A percentile compares a stretch with the other conserved stretches of the same genome.
phyloP scores from a whole-genome alignment of 2,113 vertebrate species.

The Mixornis gularis region DNA sequence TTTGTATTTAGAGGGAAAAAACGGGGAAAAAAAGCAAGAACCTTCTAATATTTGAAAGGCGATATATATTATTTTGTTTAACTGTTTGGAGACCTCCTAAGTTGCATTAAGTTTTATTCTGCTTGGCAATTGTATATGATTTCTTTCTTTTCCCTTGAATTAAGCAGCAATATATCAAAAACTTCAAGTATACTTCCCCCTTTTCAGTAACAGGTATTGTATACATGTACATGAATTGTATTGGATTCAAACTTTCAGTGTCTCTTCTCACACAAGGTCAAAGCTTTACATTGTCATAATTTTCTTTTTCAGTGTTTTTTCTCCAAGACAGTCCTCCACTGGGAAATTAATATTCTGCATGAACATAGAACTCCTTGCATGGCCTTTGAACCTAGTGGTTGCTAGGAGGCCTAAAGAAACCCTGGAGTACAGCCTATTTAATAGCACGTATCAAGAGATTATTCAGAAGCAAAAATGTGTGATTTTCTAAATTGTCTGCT shows the following conservation, averaged over 20 bases:
- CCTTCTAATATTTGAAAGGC: neutral
- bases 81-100: neutral
- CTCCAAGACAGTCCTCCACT: conserved; percentile 12
- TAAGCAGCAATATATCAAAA: conserved; percentile 5
- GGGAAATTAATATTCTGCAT: conserved; percentile 67
- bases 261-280: neutral
- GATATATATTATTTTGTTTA: neutral
- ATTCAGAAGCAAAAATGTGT: conserved; percentile 45
- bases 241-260: neutral
- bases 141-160: conserved; percentile 2
- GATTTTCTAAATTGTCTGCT: conserved; percentile 2
- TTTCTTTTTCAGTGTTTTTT: conserved; percentile 32
- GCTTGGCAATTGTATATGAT: neutral
- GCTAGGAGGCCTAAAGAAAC: conserved; percentile 69
- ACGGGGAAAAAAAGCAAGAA: neutral
- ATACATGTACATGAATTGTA: neutral
- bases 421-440: conserved; percentile 56
- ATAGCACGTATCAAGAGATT: conserved; percentile 40
- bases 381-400: conserved; percentile 69
- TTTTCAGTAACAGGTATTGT: neutral
- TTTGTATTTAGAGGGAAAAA: neutral
- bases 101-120: neutral
- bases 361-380: conserved; percentile 64
- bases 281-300: conserved; percentile 15
- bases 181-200: neutral